Percentiles rank a stretch among this genome's conserved stretches.
Evolutionary conservation across 1,140 invertebrate genomes (phyloP).

Genomic region (Anoplolepis gracilipes): DNA sequence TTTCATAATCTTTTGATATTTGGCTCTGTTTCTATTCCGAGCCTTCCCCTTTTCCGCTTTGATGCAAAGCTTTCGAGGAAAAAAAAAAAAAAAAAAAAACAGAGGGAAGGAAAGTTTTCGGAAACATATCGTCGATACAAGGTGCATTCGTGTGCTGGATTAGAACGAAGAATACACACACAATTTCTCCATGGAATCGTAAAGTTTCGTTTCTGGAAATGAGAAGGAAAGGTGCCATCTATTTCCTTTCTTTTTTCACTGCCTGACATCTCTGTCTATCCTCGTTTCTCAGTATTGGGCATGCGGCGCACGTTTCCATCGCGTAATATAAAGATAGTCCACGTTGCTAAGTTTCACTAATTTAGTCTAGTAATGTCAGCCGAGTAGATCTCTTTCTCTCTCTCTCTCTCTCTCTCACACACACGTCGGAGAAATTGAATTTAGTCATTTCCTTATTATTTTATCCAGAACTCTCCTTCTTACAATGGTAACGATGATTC

Average conservation of each 20-base stretch:
- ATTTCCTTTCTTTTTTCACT: slow-evolving; percentile 30
- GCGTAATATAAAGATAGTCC: slow-evolving; percentile 64
- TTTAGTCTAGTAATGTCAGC: slow-evolving; percentile 19
- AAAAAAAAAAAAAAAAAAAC: neutral
- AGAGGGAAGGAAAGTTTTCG: slow-evolving; percentile 11
- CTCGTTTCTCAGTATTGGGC: neutral
- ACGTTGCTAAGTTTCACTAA: slow-evolving; percentile 60
- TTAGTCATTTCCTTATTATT: slow-evolving; percentile 76
- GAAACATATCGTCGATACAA: slow-evolving; percentile 12
- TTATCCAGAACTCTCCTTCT: slow-evolving; percentile 55
- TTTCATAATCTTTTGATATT: neutral
- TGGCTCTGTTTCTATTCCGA: neutral
- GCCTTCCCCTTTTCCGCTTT: neutral
- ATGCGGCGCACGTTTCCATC: slow-evolving; percentile 71
- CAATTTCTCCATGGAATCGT: slow-evolving; percentile 51
- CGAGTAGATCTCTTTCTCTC: slow-evolving; percentile 39
- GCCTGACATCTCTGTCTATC: neutral
- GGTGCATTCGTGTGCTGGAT: slow-evolving; percentile 17
- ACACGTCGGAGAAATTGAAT: slow-evolving; percentile 72
- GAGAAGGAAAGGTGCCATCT: neutral
- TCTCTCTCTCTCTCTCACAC: too few species aligned
- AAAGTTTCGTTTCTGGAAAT: slow-evolving; percentile 34
- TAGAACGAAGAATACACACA: neutral
- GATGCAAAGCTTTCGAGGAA: neutral
- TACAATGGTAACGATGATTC: slow-evolving; percentile 11